A percentile compares a stretch with the other conserved stretches of the same genome.
These are phyloP conservation scores for Malurus alboscapulatus DNA, from an alignment of 2,113 vertebrate genomes.

Conservation along the genomic window DNA sequence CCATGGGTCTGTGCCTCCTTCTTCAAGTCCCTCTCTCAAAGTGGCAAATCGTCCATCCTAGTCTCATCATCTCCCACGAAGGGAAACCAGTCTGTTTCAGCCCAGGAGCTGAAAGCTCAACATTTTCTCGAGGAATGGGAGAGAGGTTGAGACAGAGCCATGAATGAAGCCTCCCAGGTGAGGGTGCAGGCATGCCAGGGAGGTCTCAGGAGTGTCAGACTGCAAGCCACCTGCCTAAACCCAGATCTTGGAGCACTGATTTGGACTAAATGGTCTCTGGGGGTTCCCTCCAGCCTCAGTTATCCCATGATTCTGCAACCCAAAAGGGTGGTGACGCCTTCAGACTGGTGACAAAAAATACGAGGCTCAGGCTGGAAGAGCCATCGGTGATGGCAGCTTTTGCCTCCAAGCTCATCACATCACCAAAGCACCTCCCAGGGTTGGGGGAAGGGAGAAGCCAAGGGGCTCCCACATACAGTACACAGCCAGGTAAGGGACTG, in stretches of 20 bases:
- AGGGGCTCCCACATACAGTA: not conserved
- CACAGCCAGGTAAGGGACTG: not conserved
- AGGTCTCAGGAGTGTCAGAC: not conserved
- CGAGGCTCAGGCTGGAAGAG: not conserved
- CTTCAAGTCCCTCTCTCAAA: not conserved
- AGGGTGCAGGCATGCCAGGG: not conserved
- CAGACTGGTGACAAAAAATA: not conserved
- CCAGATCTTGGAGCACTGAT: fast-evolving
- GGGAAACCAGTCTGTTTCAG: not conserved
- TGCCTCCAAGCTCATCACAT: not conserved
- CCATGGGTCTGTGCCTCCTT: fast-evolving
- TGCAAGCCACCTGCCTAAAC: not conserved
- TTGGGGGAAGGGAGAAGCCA: fast-evolving
- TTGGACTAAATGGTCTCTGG: not conserved
- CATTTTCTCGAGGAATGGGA: not conserved
- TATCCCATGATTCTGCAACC: not conserved
- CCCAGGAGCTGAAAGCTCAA: not conserved
- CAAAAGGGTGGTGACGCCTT: not conserved
- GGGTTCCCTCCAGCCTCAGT: not conserved
- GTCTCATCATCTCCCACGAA: fast-evolving
- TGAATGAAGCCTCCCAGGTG: not conserved
- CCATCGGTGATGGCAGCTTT: not conserved
- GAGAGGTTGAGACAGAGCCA: not conserved
- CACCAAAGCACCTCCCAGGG: not conserved
- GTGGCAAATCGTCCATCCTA: not conserved